A percentile compares a stretch with the other conserved stretches of the same genome.
Conservation (phyloP, 2,888 invertebrate species). For the Drosophila melanocephala region DNA sequence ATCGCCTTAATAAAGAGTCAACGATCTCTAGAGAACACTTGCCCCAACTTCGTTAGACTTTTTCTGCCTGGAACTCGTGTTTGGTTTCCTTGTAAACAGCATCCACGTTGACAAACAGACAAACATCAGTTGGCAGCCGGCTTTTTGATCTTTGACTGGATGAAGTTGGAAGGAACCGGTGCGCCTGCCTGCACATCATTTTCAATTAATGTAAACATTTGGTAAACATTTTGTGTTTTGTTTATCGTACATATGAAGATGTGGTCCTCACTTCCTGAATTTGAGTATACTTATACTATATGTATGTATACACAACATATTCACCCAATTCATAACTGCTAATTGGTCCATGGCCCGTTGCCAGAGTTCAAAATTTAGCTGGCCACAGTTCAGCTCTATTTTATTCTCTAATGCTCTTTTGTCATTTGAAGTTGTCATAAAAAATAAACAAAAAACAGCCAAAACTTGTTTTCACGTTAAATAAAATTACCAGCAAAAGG, state of each 20-base stretch:
- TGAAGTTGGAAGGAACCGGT: conserved; percentile 22
- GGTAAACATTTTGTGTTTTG: conserved; percentile 36
- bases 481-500: conserved; percentile 74
- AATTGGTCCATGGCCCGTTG: conserved; percentile 63
- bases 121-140: conserved; percentile 49
- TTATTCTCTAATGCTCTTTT: conserved; percentile 35
- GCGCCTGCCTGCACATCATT: conserved; percentile 32
- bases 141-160: conserved; percentile 64
- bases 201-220: conserved; percentile 62
- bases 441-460: conserved; percentile 18
- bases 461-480: conserved; percentile 76
- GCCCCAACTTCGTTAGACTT: neutral
- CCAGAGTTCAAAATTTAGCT: conserved; percentile 46
- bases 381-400: conserved; percentile 47
- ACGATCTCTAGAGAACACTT: conserved; percentile 22
- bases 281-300: neutral
- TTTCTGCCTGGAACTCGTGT: conserved; percentile 35
- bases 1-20: conserved; percentile 26
- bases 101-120: conserved; percentile 66
- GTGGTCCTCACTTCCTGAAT: conserved; percentile 30
- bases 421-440: conserved; percentile 63
- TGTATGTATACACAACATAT: neutral
- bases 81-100: conserved; percentile 75
- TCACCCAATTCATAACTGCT: conserved; percentile 55
- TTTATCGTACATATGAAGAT: conserved; percentile 40